These are phyloP conservation scores for Nerophis lumbriciformis DNA, from an alignment of 2,113 vertebrate genomes.

Conservation along the genomic window DNA sequence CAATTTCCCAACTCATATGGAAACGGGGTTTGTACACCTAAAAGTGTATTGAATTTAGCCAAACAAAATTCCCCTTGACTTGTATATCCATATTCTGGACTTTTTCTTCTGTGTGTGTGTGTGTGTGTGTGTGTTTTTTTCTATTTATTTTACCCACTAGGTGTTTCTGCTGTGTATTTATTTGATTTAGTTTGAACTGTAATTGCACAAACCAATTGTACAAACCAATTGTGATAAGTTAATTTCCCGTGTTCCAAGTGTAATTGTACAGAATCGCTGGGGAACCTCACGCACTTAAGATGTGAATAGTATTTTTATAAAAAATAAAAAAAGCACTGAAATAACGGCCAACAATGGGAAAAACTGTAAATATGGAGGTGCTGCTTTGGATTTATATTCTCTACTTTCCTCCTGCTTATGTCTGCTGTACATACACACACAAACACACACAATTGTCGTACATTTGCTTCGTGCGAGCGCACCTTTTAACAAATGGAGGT, in stretches of 20 bases:
- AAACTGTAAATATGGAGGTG: constrained; percentile 88
- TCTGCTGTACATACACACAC: constrained; percentile 66
- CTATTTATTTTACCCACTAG: constrained; percentile 15
- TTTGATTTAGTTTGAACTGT: constrained; percentile 16
- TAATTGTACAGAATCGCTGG: constrained; percentile 62
- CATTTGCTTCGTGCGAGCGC: constrained; percentile 58
- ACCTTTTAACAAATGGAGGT: constrained; percentile 40
- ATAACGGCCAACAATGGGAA: constrained; percentile 70
- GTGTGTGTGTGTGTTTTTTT: neutral
- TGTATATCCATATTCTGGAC: constrained; percentile 1
- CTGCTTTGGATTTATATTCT: constrained; percentile 55
- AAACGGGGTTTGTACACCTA: no score
- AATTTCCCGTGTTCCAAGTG: constrained; percentile 28
- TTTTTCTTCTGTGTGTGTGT: constrained; percentile 15
- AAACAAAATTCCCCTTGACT: no score
- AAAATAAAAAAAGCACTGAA: constrained; percentile 72
- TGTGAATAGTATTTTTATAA: constrained; percentile 99
- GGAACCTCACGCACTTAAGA: constrained; percentile 83
- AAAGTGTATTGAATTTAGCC: no score
- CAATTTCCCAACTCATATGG: no score
- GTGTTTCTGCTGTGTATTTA: constrained; percentile 24
- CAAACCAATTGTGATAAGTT: constrained; percentile 34
- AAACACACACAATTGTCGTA: constrained; percentile 27
- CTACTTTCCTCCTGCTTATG: constrained; percentile 73
- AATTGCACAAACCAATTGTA: constrained; percentile 53